Evolutionary conservation across 1,140 invertebrate species (phyloP).

Genomic region (Mizuhopecten yessoensis): DNA sequence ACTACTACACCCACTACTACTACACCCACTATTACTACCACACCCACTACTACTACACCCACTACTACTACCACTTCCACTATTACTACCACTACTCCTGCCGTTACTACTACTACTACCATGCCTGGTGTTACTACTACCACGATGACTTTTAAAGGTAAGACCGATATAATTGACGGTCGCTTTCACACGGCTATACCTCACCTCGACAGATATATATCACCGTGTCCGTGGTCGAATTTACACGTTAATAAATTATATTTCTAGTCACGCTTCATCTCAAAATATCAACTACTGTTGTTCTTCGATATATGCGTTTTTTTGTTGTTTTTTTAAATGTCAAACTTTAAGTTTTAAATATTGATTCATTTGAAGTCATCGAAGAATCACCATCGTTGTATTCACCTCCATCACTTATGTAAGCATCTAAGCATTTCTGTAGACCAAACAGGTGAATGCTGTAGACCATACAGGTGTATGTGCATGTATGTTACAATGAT

Average conservation of each 20-base stretch:
- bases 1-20: neutral
- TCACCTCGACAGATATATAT: neutral
- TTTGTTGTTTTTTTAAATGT: neutral
- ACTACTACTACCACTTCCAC: too few relatives aligned
- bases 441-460: too few relatives aligned
- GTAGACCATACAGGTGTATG: too few relatives aligned
- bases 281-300: neutral
- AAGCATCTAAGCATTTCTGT: neutral
- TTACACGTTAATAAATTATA: neutral
- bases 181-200: neutral
- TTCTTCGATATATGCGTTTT: too few relatives aligned
- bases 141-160: neutral
- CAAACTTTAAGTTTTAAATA: neutral
- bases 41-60: too few relatives aligned
- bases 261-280: neutral
- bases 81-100: neutral
- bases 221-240: neutral
- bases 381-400: neutral
- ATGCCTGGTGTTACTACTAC: constrained; percentile 7
- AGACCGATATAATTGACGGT: neutral
- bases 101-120: neutral
- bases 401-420: neutral
- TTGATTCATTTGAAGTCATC: neutral
- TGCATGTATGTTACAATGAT: too few relatives aligned
- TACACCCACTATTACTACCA: neutral